Evolutionary conservation across 2,113 vertebrate genomes (phyloP).

Genomic region (Ardeotis arabs): DNA sequence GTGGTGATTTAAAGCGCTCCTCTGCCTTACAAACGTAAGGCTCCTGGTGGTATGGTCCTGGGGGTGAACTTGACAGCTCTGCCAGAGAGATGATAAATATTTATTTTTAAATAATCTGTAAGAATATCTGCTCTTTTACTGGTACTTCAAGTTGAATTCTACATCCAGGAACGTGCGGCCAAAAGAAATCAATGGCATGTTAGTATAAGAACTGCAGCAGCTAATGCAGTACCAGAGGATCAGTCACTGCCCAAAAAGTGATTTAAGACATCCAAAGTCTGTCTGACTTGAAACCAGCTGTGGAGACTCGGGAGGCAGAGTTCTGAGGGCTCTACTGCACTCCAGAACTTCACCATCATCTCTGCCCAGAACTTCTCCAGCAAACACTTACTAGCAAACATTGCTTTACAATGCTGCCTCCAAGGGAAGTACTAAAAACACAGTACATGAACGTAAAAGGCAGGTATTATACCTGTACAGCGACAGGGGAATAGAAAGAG

Average conservation of each 20-base stretch:
- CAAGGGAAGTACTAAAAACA: not conserved
- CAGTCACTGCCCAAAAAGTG: not conserved
- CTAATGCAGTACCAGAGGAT: not conserved
- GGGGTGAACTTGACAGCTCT: conserved; percentile 96
- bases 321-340: not conserved
- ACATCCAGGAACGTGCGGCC: not conserved
- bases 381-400: not conserved
- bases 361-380: not conserved
- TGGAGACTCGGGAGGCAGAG: not conserved
- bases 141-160: not conserved
- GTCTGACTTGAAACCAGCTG: not conserved
- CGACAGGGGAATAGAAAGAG: not conserved
- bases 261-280: not conserved
- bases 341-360: not conserved
- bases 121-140: not conserved
- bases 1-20: conserved; percentile 89
- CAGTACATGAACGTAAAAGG: accelerated
- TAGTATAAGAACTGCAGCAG: not conserved
- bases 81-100: not conserved
- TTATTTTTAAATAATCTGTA: not conserved
- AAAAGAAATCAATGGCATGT: not conserved
- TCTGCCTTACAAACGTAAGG: conserved; percentile 86
- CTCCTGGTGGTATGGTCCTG: conserved; percentile 94
- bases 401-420: not conserved
- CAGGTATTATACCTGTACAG: not conserved